Percentiles rank a stretch among this genome's conserved stretches.
Conservation (phyloP, 2,888 invertebrate genomes). For the Ophraella communa region DNA sequence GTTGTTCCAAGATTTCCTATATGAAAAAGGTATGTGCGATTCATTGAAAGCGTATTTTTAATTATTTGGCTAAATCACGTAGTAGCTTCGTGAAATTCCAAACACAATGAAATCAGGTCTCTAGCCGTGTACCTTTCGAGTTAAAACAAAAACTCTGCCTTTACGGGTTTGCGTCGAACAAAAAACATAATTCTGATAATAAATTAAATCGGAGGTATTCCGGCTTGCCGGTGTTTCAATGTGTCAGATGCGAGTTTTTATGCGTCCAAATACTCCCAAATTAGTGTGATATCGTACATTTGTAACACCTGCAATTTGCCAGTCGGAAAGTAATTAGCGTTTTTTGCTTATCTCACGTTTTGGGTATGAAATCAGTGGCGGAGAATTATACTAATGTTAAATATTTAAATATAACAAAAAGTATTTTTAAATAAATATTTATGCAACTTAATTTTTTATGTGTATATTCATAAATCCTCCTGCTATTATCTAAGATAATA, state of each 20-base stretch:
- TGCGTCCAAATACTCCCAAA: conserved; percentile 36
- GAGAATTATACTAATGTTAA: too few relatives aligned
- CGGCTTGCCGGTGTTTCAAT: conserved; percentile 35
- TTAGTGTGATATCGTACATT: conserved; percentile 54
- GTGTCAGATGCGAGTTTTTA: conserved; percentile 36
- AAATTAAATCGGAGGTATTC: conserved; percentile 47
- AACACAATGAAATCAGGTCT: not conserved
- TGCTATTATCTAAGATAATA: too few relatives aligned
- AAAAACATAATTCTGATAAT: conserved; percentile 44
- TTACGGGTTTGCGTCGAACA: conserved; percentile 37
- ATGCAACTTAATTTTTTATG: too few relatives aligned
- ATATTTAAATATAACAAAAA: too few relatives aligned
- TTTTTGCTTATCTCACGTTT: conserved; percentile 60
- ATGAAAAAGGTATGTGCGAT: too few relatives aligned
- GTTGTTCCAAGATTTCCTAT: too few relatives aligned
- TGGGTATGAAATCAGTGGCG: conserved; percentile 14
- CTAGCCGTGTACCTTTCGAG: not conserved
- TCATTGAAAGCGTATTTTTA: too few relatives aligned
- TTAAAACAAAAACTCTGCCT: conserved; percentile 31
- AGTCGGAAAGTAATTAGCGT: conserved; percentile 60
- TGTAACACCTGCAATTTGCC: conserved; percentile 60
- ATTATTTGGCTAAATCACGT: too few relatives aligned
- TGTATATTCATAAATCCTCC: too few relatives aligned
- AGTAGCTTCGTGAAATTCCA: not conserved
- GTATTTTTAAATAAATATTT: too few relatives aligned